These are phyloP conservation scores for Peromyscus melanophrys DNA, from an alignment of 2,797 vertebrate genomes.

Conservation along the genomic window DNA sequence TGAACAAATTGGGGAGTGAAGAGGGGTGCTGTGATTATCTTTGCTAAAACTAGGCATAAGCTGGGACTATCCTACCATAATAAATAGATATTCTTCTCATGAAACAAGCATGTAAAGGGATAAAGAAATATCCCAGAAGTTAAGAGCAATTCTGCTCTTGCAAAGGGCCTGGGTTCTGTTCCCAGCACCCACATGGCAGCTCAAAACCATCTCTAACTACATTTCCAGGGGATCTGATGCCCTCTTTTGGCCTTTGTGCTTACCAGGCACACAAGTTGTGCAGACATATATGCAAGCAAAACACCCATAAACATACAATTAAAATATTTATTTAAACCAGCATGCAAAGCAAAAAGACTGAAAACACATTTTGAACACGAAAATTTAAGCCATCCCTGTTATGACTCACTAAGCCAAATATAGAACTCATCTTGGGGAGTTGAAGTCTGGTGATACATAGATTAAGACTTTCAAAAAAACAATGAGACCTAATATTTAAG, in stretches of 20 bases:
- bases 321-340: slow-evolving; percentile 13
- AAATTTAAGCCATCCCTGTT: neutral
- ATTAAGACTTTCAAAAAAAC: neutral
- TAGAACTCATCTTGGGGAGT: neutral
- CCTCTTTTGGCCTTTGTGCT: neutral
- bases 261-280: neutral
- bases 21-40: neutral
- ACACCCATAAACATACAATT: neutral
- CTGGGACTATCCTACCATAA: neutral
- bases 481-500: neutral
- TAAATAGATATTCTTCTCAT: neutral
- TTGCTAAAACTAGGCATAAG: neutral
- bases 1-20: slow-evolving; percentile 51
- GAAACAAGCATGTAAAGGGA: slow-evolving; percentile 19
- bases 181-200: neutral
- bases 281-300: neutral
- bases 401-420: slow-evolving; percentile 13
- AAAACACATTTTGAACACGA: slow-evolving; percentile 12
- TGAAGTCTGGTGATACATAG: neutral
- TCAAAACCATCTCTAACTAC: neutral
- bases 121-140: neutral
- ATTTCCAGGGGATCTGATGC: neutral
- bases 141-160: neutral
- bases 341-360: neutral
- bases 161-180: neutral